Evolutionary conservation across 2,797 vertebrate species (phyloP).

Genomic region (Ptychadena robeensis): DNA sequence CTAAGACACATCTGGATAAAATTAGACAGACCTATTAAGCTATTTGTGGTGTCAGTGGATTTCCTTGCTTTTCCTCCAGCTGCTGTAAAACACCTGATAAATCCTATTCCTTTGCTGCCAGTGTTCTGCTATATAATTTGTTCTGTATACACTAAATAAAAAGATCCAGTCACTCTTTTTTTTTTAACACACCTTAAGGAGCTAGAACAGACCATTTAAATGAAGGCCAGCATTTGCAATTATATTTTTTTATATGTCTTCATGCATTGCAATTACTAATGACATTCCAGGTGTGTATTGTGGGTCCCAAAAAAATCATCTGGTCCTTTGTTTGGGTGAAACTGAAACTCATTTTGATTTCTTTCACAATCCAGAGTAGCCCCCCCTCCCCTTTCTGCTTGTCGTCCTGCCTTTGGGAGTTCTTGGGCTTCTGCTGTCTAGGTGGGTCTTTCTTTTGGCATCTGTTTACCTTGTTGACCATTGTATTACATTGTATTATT

Average conservation of each 20-base stretch:
- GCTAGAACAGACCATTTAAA: not conserved
- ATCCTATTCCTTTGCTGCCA: not conserved
- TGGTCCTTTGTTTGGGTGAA: too few relatives aligned
- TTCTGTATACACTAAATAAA: not conserved
- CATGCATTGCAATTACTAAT: not conserved
- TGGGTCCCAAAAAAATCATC: too few relatives aligned
- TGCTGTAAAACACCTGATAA: slow-evolving; percentile 31
- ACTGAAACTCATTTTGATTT: too few relatives aligned
- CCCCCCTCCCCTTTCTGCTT: too few relatives aligned
- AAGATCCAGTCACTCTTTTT: not conserved
- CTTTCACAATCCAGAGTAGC: too few relatives aligned
- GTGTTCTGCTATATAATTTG: slow-evolving; percentile 3
- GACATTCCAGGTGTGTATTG: slow-evolving; percentile 1
- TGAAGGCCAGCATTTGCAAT: not conserved
- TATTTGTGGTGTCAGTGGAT: slow-evolving; percentile 35
- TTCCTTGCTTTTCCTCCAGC: slow-evolving; percentile 9
- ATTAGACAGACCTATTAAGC: slow-evolving; percentile 40
- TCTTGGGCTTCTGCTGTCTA: too few relatives aligned
- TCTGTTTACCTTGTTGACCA: too few relatives aligned
- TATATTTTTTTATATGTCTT: not conserved
- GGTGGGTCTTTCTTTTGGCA: too few relatives aligned
- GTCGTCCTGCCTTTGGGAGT: too few relatives aligned
- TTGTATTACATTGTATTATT: too few relatives aligned
- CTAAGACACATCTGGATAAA: slow-evolving; percentile 32
- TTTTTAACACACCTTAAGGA: not conserved